phyloP scores from a whole-genome alignment of 1,140 invertebrate genomes.

The Drosophila triauraria region DNA sequence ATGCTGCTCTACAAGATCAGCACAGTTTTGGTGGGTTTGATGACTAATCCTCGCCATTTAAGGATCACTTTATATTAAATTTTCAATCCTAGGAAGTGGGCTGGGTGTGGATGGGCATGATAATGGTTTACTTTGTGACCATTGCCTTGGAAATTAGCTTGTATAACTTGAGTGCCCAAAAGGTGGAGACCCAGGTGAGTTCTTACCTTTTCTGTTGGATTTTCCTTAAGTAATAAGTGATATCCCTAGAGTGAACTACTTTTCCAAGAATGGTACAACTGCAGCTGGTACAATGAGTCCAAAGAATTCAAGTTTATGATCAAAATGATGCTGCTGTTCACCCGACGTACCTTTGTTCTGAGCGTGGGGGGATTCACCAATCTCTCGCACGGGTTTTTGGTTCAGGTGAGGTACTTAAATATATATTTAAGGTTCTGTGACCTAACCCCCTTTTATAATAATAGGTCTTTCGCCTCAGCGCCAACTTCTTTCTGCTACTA shows the following conservation, averaged over 20 bases:
- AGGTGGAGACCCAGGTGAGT: conserved; percentile 59
- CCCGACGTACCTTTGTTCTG: conserved; percentile 44
- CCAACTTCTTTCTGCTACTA: conserved; percentile 73
- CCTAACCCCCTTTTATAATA: too few relatives aligned
- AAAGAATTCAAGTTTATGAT: conserved; percentile 68
- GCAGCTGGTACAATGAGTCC: conserved; percentile 69
- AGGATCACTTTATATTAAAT: neutral
- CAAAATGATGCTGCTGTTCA: conserved; percentile 69
- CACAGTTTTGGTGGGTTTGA: conserved; percentile 54
- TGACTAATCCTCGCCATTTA: neutral
- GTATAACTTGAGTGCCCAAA: conserved; percentile 68
- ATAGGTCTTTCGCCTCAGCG: conserved; percentile 70
- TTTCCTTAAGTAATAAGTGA: neutral
- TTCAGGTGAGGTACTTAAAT: conserved; percentile 41
- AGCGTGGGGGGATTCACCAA: conserved; percentile 75
- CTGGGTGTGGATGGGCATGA: conserved; percentile 68
- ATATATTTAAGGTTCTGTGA: neutral
- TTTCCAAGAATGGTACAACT: conserved; percentile 66
- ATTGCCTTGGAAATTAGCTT: conserved; percentile 67
- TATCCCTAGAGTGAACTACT: conserved; percentile 59
- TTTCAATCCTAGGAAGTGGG: conserved; percentile 47
- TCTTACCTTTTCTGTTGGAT: neutral
- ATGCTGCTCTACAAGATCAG: conserved; percentile 76
- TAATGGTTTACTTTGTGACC: conserved; percentile 69
- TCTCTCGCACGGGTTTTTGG: conserved; percentile 66